phyloP scores from a whole-genome alignment of 2,888 invertebrate species.

The Eupithecia pulchellata region DNA sequence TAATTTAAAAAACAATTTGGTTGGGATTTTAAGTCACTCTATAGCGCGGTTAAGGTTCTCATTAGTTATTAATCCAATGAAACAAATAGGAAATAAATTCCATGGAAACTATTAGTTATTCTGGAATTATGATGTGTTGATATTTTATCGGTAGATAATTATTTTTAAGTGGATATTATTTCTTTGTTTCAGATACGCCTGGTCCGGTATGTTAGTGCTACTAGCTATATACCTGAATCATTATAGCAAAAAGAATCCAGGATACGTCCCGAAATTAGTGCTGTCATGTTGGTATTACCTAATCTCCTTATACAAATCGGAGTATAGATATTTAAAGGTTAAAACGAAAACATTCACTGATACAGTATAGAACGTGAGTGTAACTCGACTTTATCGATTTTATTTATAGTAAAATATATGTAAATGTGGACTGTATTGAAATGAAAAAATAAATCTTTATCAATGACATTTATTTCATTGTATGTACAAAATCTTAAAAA shows the following conservation, averaged over 20 bases:
- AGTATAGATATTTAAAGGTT: constrained; percentile 70
- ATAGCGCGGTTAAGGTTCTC: too few relatives aligned
- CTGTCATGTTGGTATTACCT: constrained; percentile 60
- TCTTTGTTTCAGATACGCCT: constrained; percentile 88
- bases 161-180: too few relatives aligned
- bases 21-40: too few relatives aligned
- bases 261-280: constrained; percentile 62
- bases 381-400: not conserved
- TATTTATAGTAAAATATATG: not conserved
- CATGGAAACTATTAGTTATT: not conserved
- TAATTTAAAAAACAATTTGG: too few relatives aligned
- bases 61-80: too few relatives aligned
- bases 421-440: constrained; percentile 16
- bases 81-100: not conserved
- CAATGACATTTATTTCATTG: constrained; percentile 85
- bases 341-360: constrained; percentile 72
- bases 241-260: constrained; percentile 90
- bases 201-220: constrained; percentile 95
- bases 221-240: constrained; percentile 97
- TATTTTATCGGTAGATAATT: too few relatives aligned
- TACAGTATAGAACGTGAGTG: constrained; percentile 52
- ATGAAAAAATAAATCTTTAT: constrained; percentile 67
- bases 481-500: constrained; percentile 85
- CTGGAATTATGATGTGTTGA: too few relatives aligned
- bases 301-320: constrained; percentile 64